Conservation (phyloP, 2,113 vertebrate species). For the Engraulis encrasicolus region DNA sequence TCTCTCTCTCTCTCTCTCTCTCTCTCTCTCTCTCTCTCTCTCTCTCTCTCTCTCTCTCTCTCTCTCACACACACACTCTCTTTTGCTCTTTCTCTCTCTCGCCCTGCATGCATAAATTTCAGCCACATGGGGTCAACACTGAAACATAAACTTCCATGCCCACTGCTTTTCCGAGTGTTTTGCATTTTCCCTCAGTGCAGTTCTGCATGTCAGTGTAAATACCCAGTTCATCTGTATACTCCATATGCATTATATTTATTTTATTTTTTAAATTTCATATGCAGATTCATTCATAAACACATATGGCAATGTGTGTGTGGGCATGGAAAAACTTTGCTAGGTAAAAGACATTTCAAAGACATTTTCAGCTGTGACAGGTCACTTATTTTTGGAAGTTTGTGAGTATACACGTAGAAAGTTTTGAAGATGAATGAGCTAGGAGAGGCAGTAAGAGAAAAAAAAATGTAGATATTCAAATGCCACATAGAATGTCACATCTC, state of each 20-base stretch:
- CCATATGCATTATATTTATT: constrained; percentile 44
- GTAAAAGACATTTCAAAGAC: constrained; percentile 33
- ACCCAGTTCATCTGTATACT: constrained; percentile 41
- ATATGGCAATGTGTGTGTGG: constrained; percentile 48
- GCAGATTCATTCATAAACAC: constrained; percentile 52
- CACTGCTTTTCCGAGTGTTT: not conserved
- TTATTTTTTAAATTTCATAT: constrained; percentile 46
- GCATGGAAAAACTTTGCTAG: constrained; percentile 11
- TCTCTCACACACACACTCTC: no score
- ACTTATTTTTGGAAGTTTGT: no score
- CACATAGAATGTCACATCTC: no score
- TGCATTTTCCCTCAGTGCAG: not conserved
- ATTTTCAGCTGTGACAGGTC: not conserved
- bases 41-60: no score
- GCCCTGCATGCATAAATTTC: constrained; percentile 47
- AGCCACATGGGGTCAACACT: constrained; percentile 47
- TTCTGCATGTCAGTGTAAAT: not conserved
- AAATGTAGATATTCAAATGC: no score
- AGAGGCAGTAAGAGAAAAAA: no score
- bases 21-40: no score
- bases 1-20: no score
- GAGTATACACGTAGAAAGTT: no score
- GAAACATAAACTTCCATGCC: constrained; percentile 23
- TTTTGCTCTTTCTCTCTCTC: no score
- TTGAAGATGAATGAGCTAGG: no score